A percentile compares a stretch with the other conserved stretches of the same genome.
Conservation (phyloP, 53 echinoderm and acorn worm species). For the Crossaster papposus region DNA sequence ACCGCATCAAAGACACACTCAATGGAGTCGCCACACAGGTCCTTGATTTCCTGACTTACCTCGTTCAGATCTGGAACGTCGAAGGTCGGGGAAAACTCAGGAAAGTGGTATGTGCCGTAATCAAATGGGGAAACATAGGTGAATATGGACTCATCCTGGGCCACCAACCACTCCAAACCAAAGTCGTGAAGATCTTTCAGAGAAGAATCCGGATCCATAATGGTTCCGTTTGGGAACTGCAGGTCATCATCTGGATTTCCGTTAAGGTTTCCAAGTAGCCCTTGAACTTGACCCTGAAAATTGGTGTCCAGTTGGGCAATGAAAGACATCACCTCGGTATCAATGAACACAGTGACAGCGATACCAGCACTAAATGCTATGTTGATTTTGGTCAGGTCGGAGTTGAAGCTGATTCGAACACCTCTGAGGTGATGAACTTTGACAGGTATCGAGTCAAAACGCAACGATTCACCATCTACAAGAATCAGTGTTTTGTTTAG, state of each 20-base stretch:
- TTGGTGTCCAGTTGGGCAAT: conserved; percentile 58
- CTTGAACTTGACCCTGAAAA: conserved; percentile 49
- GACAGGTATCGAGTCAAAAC: conserved; percentile 1
- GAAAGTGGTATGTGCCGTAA: conserved; percentile 56
- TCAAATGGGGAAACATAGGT: conserved; percentile 69
- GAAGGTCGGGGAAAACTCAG: conserved; percentile 59
- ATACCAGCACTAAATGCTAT: conserved; percentile 50
- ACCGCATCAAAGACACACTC: conserved; percentile 66
- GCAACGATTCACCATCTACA: conserved; percentile 43
- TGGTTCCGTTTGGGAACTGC: conserved; percentile 46
- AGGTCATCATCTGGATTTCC: conserved; percentile 62
- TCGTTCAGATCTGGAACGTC: conserved; percentile 52
- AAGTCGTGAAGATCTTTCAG: conserved; percentile 57
- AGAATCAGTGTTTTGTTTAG: conserved; percentile 51
- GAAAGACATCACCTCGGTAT: conserved; percentile 64
- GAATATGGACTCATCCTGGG: conserved; percentile 50
- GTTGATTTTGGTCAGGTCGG: conserved; percentile 48
- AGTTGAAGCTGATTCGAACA: conserved; percentile 19
- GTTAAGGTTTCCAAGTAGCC: conserved; percentile 68
- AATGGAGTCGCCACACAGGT: conserved; percentile 62
- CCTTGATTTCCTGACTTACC: conserved; percentile 63
- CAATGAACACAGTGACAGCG: conserved; percentile 34
- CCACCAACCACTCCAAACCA: conserved; percentile 62
- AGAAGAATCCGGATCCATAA: conserved; percentile 29
- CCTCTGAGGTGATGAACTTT: conserved; percentile 12